Evolutionary conservation across 2,888 invertebrate species (phyloP).

Genomic region (Stomorhina lunata): DNA sequence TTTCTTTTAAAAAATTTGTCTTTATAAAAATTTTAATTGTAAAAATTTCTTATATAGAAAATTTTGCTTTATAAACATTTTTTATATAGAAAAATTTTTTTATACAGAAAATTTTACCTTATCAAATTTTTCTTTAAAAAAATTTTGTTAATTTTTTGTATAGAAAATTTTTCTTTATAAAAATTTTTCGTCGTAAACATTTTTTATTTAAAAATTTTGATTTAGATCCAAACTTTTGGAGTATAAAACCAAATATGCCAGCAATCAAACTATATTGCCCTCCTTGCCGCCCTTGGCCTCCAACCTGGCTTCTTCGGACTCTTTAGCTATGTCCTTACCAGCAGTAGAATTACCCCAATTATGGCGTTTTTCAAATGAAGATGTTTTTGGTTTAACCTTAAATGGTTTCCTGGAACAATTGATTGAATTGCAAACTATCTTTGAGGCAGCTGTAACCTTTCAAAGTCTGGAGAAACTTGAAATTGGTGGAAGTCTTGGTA

Average conservation of each 20-base stretch:
- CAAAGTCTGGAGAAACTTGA: conserved; percentile 93
- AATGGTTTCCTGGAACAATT: conserved; percentile 85
- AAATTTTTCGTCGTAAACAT: too few species aligned
- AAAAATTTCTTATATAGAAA: too few species aligned
- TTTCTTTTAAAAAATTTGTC: too few species aligned
- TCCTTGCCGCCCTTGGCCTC: conserved; percentile 66
- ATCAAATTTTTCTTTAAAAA: too few species aligned
- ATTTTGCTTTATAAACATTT: too few species aligned
- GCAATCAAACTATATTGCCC: conserved; percentile 71
- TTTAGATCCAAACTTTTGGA: conserved; percentile 73
- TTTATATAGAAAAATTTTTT: too few species aligned
- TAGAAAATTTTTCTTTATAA: too few species aligned
- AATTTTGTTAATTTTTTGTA: too few species aligned
- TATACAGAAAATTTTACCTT: too few species aligned
- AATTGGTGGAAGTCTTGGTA: conserved; percentile 82
- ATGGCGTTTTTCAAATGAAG: conserved; percentile 88
- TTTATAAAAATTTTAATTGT: too few species aligned
- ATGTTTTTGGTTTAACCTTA: conserved; percentile 85
- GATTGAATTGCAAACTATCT: conserved; percentile 85
- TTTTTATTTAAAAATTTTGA: too few species aligned
- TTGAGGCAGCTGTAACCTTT: conserved; percentile 90
- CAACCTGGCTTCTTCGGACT: neutral
- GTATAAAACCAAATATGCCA: conserved; percentile 74
- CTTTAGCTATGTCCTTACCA: neutral
- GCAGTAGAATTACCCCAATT: conserved; percentile 77